Conservation (phyloP, 2,888 invertebrate species). For the Disparrhopalites patrizii region DNA sequence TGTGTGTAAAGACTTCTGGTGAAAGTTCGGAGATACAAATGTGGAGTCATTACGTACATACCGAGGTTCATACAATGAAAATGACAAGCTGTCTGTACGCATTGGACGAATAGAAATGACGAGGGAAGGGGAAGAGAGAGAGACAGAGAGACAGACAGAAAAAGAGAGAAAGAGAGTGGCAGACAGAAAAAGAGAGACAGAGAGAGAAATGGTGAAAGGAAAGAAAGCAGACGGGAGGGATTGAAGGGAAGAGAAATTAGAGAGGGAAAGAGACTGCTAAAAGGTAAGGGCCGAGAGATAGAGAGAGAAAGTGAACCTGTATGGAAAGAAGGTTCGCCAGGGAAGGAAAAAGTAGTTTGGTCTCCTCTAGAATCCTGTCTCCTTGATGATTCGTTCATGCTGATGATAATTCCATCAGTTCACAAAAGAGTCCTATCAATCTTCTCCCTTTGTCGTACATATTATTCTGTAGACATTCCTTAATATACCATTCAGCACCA, state of each 20-base stretch:
- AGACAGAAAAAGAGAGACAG: background rate
- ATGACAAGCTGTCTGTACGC: conserved; percentile 8
- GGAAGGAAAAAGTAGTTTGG: background rate
- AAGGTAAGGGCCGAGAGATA: no score
- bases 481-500: no score
- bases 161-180: no score
- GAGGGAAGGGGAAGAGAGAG: conserved; percentile 1
- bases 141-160: no score
- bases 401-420: conserved; percentile 22
- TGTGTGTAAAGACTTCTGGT: no score
- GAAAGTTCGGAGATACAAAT: no score
- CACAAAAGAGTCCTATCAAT: conserved; percentile 24
- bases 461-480: no score
- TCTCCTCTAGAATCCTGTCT: conserved; percentile 2
- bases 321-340: background rate
- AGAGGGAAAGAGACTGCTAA: no score
- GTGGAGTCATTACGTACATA: no score
- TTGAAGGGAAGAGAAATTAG: no score
- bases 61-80: conserved; percentile 4
- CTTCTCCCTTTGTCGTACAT: conserved; percentile 11
- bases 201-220: background rate
- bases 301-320: background rate
- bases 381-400: conserved; percentile 19
- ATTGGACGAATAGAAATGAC: background rate
- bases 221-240: no score